Conservation (phyloP, 2,113 vertebrate species). For the Daboia siamensis region DNA sequence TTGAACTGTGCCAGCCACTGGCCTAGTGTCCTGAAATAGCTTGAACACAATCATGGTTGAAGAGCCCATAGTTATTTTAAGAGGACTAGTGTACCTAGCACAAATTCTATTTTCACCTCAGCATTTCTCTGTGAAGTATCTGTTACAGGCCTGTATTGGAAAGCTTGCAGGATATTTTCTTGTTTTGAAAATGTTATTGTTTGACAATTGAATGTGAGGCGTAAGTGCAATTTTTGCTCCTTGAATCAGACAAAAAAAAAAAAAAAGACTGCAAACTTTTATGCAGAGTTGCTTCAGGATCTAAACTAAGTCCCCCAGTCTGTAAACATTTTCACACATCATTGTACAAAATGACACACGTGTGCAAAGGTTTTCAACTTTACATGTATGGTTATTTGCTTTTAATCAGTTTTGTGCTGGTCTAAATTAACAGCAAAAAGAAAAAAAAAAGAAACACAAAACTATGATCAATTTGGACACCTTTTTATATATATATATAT, state of each 20-base stretch:
- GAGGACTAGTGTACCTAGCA: background rate
- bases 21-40: background rate
- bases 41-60: background rate
- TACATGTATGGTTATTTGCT: background rate
- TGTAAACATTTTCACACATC: background rate
- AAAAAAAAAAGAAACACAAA: background rate
- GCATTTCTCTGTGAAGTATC: background rate
- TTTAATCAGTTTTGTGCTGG: background rate
- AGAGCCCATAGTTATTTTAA: background rate
- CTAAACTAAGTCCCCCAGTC: background rate
- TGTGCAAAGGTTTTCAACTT: background rate
- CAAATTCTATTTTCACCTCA: background rate
- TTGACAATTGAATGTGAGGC: no score
- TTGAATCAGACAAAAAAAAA: background rate
- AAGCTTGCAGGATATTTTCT: background rate
- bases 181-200: background rate
- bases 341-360: background rate
- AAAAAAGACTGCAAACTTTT: background rate
- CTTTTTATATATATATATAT: no score
- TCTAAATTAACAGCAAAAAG: background rate
- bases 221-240: background rate
- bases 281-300: background rate
- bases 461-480: background rate
- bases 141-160: no score
- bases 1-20: background rate